phyloP scores from a whole-genome alignment of 2,797 vertebrate genomes.

The Caiman crocodilus region DNA sequence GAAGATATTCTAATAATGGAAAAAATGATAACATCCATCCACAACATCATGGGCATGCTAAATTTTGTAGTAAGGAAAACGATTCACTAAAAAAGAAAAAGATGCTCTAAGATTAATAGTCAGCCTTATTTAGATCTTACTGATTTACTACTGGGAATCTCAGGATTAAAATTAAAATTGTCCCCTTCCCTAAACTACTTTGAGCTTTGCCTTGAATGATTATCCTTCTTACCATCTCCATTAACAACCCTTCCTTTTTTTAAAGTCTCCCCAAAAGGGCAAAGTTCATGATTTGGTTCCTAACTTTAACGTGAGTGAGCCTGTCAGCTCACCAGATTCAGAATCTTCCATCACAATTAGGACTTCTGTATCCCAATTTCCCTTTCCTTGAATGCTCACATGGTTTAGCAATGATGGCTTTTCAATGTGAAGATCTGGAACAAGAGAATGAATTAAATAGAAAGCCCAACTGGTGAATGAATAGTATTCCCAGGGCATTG shows the following conservation, averaged over 20 bases:
- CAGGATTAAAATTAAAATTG: not conserved
- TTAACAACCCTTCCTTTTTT: constrained; percentile 1
- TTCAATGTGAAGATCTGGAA: constrained; percentile 21
- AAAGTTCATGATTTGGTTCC: not conserved
- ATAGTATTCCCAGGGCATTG: not conserved
- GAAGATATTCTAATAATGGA: not conserved
- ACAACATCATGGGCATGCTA: not conserved
- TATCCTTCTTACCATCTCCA: not conserved
- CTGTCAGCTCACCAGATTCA: not conserved
- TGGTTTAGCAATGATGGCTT: constrained; percentile 9
- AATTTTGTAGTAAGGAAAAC: not conserved
- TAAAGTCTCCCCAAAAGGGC: not conserved
- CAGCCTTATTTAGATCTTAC: not conserved
- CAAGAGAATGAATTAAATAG: constrained; percentile 23
- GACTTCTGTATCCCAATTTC: constrained; percentile 29
- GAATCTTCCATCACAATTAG: constrained; percentile 2
- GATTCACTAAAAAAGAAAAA: not conserved
- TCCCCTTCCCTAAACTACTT: not conserved
- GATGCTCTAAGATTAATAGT: not conserved
- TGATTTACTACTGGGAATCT: not conserved
- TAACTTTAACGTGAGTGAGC: constrained; percentile 3
- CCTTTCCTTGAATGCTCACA: not conserved
- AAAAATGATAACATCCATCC: not conserved
- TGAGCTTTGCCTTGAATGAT: not conserved
- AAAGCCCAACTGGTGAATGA: constrained; percentile 36